Conservation (phyloP, 2,797 vertebrate species). For the Acrossocheilus wenchowensis region DNA sequence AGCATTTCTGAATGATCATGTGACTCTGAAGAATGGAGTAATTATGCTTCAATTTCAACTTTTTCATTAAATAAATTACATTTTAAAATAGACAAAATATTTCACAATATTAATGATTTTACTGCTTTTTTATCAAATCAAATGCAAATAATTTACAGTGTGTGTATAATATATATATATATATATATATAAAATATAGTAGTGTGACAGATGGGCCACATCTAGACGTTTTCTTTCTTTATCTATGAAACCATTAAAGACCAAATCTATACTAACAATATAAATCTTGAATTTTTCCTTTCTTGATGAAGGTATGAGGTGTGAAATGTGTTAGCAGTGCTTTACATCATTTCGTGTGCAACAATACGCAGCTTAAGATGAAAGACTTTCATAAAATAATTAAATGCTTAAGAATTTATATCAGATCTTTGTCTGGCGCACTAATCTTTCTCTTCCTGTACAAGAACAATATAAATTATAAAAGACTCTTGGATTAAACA, state of each 20-base stretch:
- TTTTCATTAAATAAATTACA: not conserved
- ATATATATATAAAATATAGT: too few species aligned
- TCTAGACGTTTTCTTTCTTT: not conserved
- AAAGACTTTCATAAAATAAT: not conserved
- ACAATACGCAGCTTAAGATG: not conserved
- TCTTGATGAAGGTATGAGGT: not conserved
- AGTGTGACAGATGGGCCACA: not conserved
- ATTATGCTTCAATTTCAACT: not conserved
- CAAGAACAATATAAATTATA: not conserved
- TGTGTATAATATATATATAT: too few species aligned
- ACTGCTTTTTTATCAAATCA: not conserved
- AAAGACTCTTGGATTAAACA: constrained; percentile 5
- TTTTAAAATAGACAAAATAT: not conserved
- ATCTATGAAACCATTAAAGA: not conserved
- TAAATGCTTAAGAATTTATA: not conserved
- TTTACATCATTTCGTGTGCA: not conserved
- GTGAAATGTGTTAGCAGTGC: not conserved
- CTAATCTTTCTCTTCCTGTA: not conserved
- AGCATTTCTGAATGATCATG: not conserved
- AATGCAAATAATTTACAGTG: not conserved
- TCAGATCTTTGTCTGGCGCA: not conserved
- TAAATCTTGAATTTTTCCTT: not conserved
- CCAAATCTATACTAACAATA: not conserved
- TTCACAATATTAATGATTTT: not conserved
- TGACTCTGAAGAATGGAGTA: not conserved